A percentile compares a stretch with the other conserved stretches of the same genome.
These are phyloP conservation scores for Psittacula cyanocephala DNA, from an alignment of 2,113 vertebrate genomes.

Conservation along the genomic window DNA sequence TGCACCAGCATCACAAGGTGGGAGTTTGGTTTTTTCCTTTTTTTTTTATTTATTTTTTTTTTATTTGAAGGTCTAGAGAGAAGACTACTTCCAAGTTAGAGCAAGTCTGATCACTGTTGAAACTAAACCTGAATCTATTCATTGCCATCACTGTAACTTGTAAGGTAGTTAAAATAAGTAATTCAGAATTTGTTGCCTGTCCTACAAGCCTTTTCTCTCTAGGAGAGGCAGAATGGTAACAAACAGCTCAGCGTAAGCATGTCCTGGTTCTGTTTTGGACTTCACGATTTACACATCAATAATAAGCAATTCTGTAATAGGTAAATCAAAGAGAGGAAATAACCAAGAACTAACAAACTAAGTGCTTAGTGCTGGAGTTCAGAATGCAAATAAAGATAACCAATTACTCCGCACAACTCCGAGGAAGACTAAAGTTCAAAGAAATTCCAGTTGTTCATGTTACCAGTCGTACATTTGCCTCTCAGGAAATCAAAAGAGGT, in stretches of 20 bases:
- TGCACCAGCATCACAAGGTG: background rate
- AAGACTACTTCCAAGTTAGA: background rate
- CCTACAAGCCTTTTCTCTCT: background rate
- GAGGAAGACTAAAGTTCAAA: background rate
- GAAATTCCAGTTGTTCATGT: background rate
- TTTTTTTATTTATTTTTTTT: background rate
- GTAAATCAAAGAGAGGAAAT: background rate
- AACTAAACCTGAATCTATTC: background rate
- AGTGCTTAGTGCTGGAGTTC: background rate
- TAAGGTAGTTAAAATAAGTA: background rate
- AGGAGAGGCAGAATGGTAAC: background rate
- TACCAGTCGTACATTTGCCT: background rate
- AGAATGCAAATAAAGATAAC: background rate
- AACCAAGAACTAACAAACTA: background rate
- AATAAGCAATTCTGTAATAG: background rate
- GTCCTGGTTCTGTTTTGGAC: background rate
- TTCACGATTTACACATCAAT: background rate
- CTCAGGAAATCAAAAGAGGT: background rate
- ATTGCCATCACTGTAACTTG: background rate
- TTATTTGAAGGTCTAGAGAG: background rate
- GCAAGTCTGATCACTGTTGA: background rate
- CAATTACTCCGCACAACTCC: background rate
- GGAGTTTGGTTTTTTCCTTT: fast-evolving
- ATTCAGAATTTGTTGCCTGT: background rate
- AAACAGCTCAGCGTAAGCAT: background rate